Percentiles rank a stretch among this genome's conserved stretches.
phyloP scores from a whole-genome alignment of 1,140 invertebrate species.

The Drosophila navojoa region DNA sequence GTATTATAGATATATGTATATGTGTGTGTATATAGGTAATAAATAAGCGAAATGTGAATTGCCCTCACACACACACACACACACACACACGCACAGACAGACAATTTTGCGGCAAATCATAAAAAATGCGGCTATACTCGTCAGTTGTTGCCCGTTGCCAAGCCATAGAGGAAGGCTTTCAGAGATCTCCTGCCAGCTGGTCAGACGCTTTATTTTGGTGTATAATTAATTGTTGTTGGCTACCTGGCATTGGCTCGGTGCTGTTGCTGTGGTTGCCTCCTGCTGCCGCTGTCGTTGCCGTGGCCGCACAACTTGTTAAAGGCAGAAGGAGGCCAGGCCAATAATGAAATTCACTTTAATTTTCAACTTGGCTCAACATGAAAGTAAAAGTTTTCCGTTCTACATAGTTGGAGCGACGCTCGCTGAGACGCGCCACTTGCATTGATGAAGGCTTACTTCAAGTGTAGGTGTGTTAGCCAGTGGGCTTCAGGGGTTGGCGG shows the following conservation, averaged over 20 bases:
- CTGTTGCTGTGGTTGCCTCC: constrained; percentile 11
- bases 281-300: constrained; percentile 27
- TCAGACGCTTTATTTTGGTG: constrained; percentile 60
- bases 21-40: constrained; percentile 39
- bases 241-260: constrained; percentile 50
- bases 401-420: constrained; percentile 39
- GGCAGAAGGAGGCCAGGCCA: constrained; percentile 33
- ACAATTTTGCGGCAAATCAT: constrained; percentile 54
- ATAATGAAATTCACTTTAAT: constrained; percentile 75
- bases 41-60: constrained; percentile 61
- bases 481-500: constrained; percentile 20
- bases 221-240: constrained; percentile 78
- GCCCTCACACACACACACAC: constrained; percentile 1
- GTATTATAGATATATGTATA: neutral
- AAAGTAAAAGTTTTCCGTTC: constrained; percentile 70
- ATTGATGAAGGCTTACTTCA: constrained; percentile 71
- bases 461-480: constrained; percentile 3
- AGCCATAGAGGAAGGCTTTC: constrained; percentile 12
- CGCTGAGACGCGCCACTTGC: constrained; percentile 64
- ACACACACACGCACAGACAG: constrained; percentile 6
- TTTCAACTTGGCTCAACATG: constrained; percentile 46
- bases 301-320: constrained; percentile 36
- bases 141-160: constrained; percentile 45
- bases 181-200: constrained; percentile 20
- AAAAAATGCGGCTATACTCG: constrained; percentile 57